Evolutionary conservation across 2,888 invertebrate species (phyloP).

Genomic region (Synergus japonicus): DNA sequence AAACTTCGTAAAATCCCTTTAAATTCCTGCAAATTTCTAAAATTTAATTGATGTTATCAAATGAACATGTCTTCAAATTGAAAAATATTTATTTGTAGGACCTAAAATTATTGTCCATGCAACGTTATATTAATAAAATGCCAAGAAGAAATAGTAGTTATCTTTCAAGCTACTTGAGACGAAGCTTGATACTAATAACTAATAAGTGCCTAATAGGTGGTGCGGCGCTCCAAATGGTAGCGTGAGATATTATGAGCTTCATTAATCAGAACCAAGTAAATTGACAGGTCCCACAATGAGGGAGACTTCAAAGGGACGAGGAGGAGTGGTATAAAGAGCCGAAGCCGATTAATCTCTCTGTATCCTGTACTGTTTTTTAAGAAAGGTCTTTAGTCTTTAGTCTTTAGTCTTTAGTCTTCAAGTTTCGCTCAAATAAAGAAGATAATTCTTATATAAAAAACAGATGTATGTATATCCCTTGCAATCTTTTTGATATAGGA

Average conservation of each 20-base stretch:
- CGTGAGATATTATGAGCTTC: slow-evolving; percentile 66
- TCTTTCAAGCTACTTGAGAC: slow-evolving; percentile 47
- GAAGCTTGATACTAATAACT: slow-evolving; percentile 59
- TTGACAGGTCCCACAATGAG: slow-evolving; percentile 66
- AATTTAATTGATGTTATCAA: too few species aligned
- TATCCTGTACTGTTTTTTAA: slow-evolving; percentile 55
- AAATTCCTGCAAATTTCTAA: too few species aligned
- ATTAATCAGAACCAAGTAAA: slow-evolving; percentile 68
- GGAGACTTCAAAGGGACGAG: slow-evolving; percentile 64
- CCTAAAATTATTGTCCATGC: too few species aligned
- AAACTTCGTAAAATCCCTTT: too few species aligned
- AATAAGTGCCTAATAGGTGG: slow-evolving; percentile 66
- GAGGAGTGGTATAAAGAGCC: slow-evolving; percentile 58
- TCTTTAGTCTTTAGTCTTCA: slow-evolving; percentile 39
- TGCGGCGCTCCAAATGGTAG: slow-evolving; percentile 60
- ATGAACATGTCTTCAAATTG: too few species aligned
- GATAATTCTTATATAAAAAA: neutral
- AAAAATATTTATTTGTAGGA: too few species aligned
- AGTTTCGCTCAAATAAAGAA: neutral
- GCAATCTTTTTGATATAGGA: too few species aligned
- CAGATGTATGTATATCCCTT: neutral
- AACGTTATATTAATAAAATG: neutral
- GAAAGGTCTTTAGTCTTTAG: slow-evolving; percentile 46
- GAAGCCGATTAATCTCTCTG: slow-evolving; percentile 67
- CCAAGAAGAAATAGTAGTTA: slow-evolving; percentile 44